Percentiles rank a stretch among this genome's conserved stretches.
Conservation (phyloP, 1,140 invertebrate species). For the Polyergus mexicanus region DNA sequence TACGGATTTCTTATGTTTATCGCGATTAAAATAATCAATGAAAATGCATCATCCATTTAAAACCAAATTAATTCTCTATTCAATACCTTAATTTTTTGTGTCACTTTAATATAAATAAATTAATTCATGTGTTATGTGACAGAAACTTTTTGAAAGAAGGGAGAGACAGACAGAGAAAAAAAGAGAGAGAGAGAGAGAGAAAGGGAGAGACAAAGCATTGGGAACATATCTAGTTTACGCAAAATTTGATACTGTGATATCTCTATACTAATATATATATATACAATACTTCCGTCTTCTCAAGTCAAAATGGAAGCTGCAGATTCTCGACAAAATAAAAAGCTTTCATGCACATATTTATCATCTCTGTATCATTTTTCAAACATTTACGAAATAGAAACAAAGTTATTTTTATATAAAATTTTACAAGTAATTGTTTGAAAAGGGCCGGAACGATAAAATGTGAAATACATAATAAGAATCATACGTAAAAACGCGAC, state of each 20-base stretch:
- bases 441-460: not conserved
- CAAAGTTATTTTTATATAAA: too few species aligned
- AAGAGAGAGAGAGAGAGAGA: not conserved
- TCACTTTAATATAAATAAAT: not conserved
- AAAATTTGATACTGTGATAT: not conserved
- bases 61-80: not conserved
- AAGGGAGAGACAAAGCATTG: not conserved
- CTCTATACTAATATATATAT: not conserved
- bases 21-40: not conserved
- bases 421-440: too few species aligned
- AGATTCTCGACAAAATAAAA: not conserved
- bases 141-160: not conserved
- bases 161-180: not conserved
- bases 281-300: not conserved
- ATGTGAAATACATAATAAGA: not conserved
- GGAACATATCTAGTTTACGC: not conserved
- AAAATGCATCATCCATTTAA: not conserved
- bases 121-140: not conserved
- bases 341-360: not conserved
- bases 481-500: not conserved
- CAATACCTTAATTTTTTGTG: not conserved
- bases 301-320: not conserved
- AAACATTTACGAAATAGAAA: too few species aligned
- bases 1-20: not conserved
- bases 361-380: too few species aligned